A percentile compares a stretch with the other conserved stretches of the same genome.
Conservation (phyloP, 1,140 invertebrate species). For the Trypoxylus dichotomus region DNA sequence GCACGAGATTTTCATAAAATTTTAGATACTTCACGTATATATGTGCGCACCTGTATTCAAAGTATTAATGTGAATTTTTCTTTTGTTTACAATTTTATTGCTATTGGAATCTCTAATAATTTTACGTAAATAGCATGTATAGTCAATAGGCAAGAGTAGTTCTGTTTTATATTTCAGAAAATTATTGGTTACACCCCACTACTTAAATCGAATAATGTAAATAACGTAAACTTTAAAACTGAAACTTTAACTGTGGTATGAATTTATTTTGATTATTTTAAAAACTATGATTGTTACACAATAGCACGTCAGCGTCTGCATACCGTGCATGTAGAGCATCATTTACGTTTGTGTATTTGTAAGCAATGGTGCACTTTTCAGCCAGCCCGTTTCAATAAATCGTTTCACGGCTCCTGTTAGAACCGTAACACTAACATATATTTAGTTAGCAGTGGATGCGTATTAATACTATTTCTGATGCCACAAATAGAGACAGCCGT, state of each 20-base stretch:
- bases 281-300: slow-evolving; percentile 25
- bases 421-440: slow-evolving; percentile 34
- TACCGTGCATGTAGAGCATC: slow-evolving; percentile 25
- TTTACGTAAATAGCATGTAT: not conserved
- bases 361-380: slow-evolving; percentile 35
- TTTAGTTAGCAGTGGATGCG: slow-evolving; percentile 26
- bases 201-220: slow-evolving; percentile 1
- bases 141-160: not conserved
- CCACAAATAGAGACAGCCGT: slow-evolving; percentile 4
- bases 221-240: slow-evolving; percentile 7
- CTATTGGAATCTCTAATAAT: not conserved
- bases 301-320: slow-evolving; percentile 15
- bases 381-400: slow-evolving; percentile 37
- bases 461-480: slow-evolving; percentile 29
- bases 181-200: not conserved
- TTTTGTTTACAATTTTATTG: too few relatives aligned
- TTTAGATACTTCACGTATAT: too few relatives aligned
- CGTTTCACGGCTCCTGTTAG: slow-evolving; percentile 34
- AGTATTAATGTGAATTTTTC: too few relatives aligned
- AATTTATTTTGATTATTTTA: slow-evolving; percentile 25
- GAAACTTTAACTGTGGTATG: not conserved
- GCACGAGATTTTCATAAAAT: too few relatives aligned
- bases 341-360: slow-evolving; percentile 33
- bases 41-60: too few relatives aligned
- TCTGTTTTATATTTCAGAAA: slow-evolving; percentile 15